Base-by-base conservation (phyloP, 2,113 vertebrate species). In the Corvus cornix region DNA sequence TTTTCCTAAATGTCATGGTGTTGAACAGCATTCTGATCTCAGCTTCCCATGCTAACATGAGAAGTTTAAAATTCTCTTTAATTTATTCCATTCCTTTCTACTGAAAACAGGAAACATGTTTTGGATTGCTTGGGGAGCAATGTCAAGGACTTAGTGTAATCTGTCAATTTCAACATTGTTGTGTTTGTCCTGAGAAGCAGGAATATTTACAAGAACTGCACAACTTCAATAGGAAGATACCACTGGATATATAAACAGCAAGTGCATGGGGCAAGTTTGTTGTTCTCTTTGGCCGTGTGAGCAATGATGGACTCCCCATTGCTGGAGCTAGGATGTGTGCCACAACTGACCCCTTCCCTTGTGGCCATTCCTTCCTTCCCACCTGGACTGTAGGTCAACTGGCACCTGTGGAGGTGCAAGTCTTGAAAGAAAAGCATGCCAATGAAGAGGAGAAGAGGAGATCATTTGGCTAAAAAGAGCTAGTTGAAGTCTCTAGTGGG, bases 321-420 rank as follows among this genome's bases (percentile, higher is more conserved):
- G 31, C 48, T 0, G 0, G 46, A 44, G 28, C 15, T 6, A 8
- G 24, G 23, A 10, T 9, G 14, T 67, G 43, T 75, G 56, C n/a
- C 39, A 23, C 48, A 39, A n/a, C 52, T 44, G 37, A 41, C 9
- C 15, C 37, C 59, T 10, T 48, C 30, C 39, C 53, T 8, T 1
- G 3, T 7, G 44, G 48, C 18, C 14, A 16, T 33, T 30, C 27
- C n/a, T 62, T 37, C 24, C 19, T 77, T 56, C 46, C 43, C 26
- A 30, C 9, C 17, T 2, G 44, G 27, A 33, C 48, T 43, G 22
- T 2, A 8, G 35, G 48, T 39, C 21, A 58, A 1, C 51, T 62
- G 69, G 10, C 1, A 10, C 13, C n/a, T 1, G 0, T 33, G 52
- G 41, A 88, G 11, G 28, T 43, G 6, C 37, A 64, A 44, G 18